Percentiles rank a stretch among this genome's conserved stretches.
Conservation (phyloP, 2,888 invertebrate species). For the Tenthredo distinguenda region DNA sequence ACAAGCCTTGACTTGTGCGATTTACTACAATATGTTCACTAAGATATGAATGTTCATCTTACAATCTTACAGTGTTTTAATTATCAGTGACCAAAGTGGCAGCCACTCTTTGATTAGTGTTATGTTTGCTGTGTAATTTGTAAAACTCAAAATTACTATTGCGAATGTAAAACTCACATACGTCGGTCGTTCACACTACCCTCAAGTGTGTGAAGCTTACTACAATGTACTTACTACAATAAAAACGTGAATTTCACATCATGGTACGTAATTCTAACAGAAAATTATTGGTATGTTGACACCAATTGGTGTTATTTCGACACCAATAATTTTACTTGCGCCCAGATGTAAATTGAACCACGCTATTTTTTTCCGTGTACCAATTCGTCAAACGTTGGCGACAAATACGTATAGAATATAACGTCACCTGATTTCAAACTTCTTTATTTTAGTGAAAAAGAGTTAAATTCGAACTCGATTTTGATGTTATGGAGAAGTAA, state of each 20-base stretch:
- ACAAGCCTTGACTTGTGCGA: background rate
- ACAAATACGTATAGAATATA: too few species aligned
- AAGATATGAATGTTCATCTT: background rate
- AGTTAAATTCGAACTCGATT: too few species aligned
- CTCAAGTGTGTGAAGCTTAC: background rate
- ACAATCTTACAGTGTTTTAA: background rate
- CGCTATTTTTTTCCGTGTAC: slow-evolving; percentile 15
- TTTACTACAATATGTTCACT: slow-evolving; percentile 7
- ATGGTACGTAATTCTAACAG: slow-evolving; percentile 6
- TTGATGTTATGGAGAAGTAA: too few species aligned
- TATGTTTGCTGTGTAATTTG: slow-evolving; percentile 13
- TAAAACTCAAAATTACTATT: background rate
- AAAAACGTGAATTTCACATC: background rate
- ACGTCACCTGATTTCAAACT: too few species aligned
- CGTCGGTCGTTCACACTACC: background rate
- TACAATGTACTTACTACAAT: background rate
- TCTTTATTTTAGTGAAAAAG: too few species aligned
- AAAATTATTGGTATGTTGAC: background rate
- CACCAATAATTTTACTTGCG: slow-evolving; percentile 25
- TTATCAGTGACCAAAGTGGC: slow-evolving; percentile 6
- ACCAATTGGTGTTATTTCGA: background rate
- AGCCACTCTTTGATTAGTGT: background rate
- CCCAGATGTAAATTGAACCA: background rate
- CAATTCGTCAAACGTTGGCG: too few species aligned
- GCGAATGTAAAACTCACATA: slow-evolving; percentile 8